Evolutionary conservation across 2,113 vertebrate species (phyloP).

Genomic region (Dicrurus megarhynchus): DNA sequence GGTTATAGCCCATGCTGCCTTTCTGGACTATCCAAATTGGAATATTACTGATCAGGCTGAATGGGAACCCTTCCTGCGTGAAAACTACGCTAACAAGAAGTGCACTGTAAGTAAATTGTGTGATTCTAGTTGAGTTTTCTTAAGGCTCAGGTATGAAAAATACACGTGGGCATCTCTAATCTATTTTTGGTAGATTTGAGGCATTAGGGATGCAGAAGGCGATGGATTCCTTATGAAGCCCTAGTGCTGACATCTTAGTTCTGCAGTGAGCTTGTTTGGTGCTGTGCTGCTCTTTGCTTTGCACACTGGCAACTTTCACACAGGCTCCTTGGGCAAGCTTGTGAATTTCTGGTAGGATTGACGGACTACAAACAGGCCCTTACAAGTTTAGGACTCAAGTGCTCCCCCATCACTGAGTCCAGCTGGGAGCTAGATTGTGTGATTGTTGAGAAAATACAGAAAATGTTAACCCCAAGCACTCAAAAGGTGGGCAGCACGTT

Average conservation of each 20-base stretch:
- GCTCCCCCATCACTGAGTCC: not conserved
- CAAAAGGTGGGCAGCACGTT: not conserved
- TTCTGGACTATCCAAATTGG: conserved; percentile 85
- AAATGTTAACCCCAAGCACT: not conserved
- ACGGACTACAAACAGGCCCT: not conserved
- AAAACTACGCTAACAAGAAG: conserved; percentile 59
- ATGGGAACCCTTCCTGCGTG: conserved; percentile 80
- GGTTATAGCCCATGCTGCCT: conserved; percentile 82
- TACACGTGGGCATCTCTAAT: fast-evolving
- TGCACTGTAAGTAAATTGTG: conserved; percentile 79
- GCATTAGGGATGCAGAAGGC: not conserved
- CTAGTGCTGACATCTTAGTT: not conserved
- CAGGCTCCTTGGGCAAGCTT: not conserved
- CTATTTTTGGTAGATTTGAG: not conserved
- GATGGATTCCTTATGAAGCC: not conserved
- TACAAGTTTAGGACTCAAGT: not conserved
- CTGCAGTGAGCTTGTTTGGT: not conserved
- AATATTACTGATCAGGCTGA: conserved; percentile 73
- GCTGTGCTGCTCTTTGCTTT: not conserved
- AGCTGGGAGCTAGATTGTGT: not conserved
- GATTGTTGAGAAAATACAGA: not conserved
- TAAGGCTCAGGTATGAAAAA: not conserved
- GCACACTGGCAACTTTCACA: not conserved
- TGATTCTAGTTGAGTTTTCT: not conserved
- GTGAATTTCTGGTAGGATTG: not conserved